phyloP scores from a whole-genome alignment of 2,888 invertebrate species.

The Labia minor region DNA sequence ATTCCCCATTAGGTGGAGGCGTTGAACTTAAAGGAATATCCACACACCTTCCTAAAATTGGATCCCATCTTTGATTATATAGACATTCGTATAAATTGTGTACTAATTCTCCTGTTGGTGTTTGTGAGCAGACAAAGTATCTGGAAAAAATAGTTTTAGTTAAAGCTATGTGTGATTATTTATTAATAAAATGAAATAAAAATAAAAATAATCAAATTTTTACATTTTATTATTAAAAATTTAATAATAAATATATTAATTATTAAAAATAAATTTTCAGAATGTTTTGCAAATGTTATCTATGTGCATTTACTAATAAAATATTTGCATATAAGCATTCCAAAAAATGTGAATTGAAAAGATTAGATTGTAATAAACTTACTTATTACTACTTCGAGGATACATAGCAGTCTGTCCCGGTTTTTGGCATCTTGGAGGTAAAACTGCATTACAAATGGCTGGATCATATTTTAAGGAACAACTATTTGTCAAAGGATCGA shows the following conservation, averaged over 20 bases:
- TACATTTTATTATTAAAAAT: no score
- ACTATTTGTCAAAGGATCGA: background rate
- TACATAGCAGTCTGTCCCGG: background rate
- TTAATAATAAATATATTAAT: no score
- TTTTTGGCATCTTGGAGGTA: background rate
- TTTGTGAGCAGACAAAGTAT: background rate
- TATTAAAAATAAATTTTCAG: no score
- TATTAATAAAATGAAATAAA: no score
- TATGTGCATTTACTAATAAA: no score
- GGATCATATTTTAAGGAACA: background rate
- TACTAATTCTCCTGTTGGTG: background rate
- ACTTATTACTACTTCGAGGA: background rate
- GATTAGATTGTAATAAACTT: no score
- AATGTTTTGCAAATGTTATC: no score
- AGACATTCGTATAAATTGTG: background rate
- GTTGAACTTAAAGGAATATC: background rate
- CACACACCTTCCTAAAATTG: background rate
- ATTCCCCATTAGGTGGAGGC: background rate
- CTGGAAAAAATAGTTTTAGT: no score
- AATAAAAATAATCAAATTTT: background rate
- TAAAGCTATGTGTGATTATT: no score
- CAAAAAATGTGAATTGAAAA: no score
- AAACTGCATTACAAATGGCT: background rate
- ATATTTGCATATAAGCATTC: no score
- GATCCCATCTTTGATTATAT: background rate